Percentiles rank a stretch among this genome's conserved stretches.
Conservation (phyloP, 2,797 vertebrate genomes). For the Lacerta agilis region DNA sequence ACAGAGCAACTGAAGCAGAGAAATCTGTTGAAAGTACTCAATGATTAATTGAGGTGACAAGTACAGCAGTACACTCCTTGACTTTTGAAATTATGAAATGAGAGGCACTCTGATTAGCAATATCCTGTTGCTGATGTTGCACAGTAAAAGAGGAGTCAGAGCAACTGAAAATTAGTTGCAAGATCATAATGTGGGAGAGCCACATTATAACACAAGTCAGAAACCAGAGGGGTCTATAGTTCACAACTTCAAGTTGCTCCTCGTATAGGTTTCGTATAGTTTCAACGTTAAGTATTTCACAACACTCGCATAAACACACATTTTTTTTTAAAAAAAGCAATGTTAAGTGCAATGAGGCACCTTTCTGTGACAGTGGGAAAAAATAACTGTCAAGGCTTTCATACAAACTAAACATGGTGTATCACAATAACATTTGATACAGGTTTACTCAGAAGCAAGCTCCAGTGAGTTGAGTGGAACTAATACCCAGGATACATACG, state of each 20-base stretch:
- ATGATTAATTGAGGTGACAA: constrained; percentile 11
- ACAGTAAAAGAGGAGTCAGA: neutral
- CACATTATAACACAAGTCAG: neutral
- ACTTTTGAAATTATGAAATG: neutral
- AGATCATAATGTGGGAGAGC: neutral
- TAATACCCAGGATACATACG: neutral
- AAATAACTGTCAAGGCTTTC: neutral
- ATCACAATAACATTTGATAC: neutral
- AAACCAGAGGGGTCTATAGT: neutral
- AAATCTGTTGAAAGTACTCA: neutral
- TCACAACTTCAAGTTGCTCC: neutral
- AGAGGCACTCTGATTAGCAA: constrained; percentile 9
- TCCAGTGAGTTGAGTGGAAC: neutral
- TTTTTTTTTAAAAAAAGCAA: neutral
- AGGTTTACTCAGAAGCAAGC: neutral
- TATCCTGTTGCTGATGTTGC: neutral
- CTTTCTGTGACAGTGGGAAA: neutral
- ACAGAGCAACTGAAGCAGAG: neutral
- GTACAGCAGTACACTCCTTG: neutral
- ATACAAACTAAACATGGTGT: neutral
- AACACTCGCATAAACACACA: neutral
- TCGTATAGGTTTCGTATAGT: neutral
- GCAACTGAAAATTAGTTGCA: neutral
- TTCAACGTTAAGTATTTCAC: neutral
- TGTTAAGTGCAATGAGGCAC: neutral